These are phyloP conservation scores for Phortica okadai DNA, from an alignment of 2,888 invertebrate genomes.

Conservation along the genomic window DNA sequence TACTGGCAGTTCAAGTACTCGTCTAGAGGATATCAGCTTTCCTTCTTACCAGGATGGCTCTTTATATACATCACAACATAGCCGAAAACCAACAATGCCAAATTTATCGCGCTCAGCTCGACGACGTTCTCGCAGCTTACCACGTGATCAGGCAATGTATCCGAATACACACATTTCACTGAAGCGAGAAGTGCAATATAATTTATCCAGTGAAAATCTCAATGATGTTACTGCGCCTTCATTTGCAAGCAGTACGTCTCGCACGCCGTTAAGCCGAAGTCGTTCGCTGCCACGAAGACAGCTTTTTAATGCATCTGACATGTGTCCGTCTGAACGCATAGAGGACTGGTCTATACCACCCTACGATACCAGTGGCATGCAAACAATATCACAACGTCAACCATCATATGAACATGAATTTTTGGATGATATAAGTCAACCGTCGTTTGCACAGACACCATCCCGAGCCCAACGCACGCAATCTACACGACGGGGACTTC, in stretches of 20 bases:
- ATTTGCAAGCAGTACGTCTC: slow-evolving; percentile 13
- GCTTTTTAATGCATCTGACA: neutral
- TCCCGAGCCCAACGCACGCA: neutral
- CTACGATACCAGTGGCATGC: neutral
- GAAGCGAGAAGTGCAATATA: neutral
- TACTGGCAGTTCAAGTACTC: neutral
- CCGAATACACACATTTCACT: neutral
- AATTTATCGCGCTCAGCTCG: neutral
- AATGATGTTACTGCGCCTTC: slow-evolving; percentile 32
- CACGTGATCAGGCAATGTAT: neutral
- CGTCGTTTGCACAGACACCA: slow-evolving; percentile 23
- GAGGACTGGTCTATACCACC: neutral
- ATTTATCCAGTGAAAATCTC: slow-evolving; percentile 27
- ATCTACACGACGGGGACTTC: neutral
- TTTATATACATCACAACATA: neutral
- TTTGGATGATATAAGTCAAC: slow-evolving; percentile 42
- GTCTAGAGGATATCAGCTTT: neutral
- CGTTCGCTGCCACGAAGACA: neutral
- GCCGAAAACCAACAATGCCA: neutral
- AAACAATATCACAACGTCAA: neutral
- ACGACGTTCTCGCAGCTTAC: neutral
- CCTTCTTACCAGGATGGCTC: neutral
- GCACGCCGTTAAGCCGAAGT: neutral
- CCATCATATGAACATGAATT: neutral
- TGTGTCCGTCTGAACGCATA: neutral